Conservation (phyloP, 2,113 vertebrate species). For the Syrmaticus mikado region DNA sequence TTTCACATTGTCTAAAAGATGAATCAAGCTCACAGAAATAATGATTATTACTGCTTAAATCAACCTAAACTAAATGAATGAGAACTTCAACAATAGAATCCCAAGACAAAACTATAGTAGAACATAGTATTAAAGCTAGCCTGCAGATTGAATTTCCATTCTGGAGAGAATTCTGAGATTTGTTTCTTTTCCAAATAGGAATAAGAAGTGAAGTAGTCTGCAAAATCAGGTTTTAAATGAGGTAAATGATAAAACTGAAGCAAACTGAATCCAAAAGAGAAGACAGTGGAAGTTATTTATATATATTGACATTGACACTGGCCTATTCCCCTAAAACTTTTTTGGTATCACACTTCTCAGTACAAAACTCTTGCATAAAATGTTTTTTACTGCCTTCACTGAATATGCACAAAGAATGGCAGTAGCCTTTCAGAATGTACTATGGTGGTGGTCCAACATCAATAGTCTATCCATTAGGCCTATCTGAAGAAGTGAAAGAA, state of each 20-base stretch:
- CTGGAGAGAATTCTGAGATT: slow-evolving; percentile 9
- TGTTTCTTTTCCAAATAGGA: slow-evolving; percentile 29
- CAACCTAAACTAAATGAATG: not conserved
- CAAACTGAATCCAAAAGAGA: not conserved
- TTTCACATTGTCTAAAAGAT: not conserved
- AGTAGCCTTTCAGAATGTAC: not conserved
- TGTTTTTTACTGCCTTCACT: not conserved
- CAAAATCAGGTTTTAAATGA: not conserved
- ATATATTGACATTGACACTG: no score
- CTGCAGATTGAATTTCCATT: slow-evolving; percentile 55
- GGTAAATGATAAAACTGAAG: not conserved
- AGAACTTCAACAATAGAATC: not conserved
- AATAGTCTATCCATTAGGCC: not conserved
- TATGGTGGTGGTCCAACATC: not conserved
- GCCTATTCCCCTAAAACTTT: not conserved
- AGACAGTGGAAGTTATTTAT: not conserved
- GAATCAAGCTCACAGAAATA: not conserved
- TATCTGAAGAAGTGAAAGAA: not conserved
- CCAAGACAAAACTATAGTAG: not conserved
- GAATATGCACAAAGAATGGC: not conserved
- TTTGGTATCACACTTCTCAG: not conserved
- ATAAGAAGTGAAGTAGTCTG: slow-evolving; percentile 41
- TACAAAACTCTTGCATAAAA: not conserved
- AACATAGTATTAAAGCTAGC: slow-evolving; percentile 3
- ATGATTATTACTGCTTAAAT: not conserved